phyloP scores from a whole-genome alignment of 2,888 invertebrate species.

The Glaucopsyche alexis region DNA sequence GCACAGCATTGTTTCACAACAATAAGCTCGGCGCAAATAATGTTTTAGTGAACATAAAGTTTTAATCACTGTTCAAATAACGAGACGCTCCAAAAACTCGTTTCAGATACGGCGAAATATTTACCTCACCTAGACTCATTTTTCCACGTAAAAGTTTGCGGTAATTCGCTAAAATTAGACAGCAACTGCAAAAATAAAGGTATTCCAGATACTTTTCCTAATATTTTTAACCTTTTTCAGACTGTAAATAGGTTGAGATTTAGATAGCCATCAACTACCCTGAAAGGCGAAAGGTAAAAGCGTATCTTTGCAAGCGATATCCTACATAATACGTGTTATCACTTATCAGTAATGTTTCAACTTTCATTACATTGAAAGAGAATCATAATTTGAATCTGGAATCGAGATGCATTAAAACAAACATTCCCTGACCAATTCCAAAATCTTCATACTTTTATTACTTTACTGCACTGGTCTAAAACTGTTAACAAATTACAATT shows the following conservation, averaged over 20 bases:
- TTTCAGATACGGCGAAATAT: neutral
- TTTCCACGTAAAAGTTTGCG: conserved; percentile 18
- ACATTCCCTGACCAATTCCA: no score
- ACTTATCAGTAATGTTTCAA: no score
- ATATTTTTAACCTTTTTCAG: no score
- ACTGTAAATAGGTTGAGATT: no score
- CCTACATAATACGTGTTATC: no score
- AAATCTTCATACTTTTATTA: no score
- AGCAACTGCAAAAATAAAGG: conserved; percentile 5
- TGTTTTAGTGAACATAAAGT: conserved; percentile 8
- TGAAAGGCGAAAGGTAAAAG: no score
- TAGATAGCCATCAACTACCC: no score
- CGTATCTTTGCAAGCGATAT: no score
- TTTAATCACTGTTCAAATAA: conserved; percentile 22
- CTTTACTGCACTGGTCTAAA: neutral
- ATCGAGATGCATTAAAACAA: no score
- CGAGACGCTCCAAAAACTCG: conserved; percentile 17
- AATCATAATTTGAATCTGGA: no score
- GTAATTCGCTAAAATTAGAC: conserved; percentile 19
- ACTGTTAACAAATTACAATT: neutral
- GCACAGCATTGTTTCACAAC: conserved; percentile 20
- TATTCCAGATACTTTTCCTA: neutral
- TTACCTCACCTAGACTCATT: neutral
- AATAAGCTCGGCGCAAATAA: conserved; percentile 21
- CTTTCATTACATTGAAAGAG: no score